Evolutionary conservation across 2,888 invertebrate genomes (phyloP).

Genomic region (Subacronicta megacephala): DNA sequence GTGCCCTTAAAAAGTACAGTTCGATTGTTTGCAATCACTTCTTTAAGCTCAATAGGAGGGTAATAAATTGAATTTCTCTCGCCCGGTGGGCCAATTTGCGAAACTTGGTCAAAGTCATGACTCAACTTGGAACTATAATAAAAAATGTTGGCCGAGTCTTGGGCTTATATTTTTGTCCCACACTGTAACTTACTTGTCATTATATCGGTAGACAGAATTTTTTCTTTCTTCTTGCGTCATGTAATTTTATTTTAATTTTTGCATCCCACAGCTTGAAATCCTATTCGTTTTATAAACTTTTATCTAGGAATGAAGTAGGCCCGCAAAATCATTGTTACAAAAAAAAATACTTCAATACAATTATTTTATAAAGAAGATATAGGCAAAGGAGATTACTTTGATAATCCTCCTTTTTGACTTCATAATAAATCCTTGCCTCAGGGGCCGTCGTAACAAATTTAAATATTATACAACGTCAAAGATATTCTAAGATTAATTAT

Average conservation of each 20-base stretch:
- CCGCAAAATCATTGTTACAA: too few species aligned
- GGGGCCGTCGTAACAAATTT: conserved; percentile 14
- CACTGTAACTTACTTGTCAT: background rate
- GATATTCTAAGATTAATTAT: conserved; percentile 32
- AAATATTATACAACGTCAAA: conserved; percentile 34
- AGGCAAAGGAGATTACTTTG: conserved; percentile 7
- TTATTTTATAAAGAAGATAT: background rate
- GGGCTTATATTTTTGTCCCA: conserved; percentile 1
- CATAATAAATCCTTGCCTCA: conserved; percentile 4
- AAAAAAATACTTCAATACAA: background rate
- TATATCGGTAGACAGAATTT: background rate
- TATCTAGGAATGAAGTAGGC: too few species aligned
- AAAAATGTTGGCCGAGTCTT: conserved; percentile 5
- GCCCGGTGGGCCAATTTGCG: conserved; percentile 19
- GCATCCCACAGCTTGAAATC: too few species aligned
- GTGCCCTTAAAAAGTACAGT: conserved; percentile 56
- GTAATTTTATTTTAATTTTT: too few species aligned
- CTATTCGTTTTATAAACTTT: too few species aligned
- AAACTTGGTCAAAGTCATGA: conserved; percentile 43
- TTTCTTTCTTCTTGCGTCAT: too few species aligned
- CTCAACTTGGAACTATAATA: conserved; percentile 26
- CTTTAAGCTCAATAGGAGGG: conserved; percentile 53
- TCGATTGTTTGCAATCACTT: conserved; percentile 57
- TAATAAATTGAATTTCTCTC: conserved; percentile 62
- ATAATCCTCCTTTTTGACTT: conserved; percentile 19